Evolutionary conservation across 2,113 vertebrate genomes (phyloP).

Genomic region (Callipepla californica): DNA sequence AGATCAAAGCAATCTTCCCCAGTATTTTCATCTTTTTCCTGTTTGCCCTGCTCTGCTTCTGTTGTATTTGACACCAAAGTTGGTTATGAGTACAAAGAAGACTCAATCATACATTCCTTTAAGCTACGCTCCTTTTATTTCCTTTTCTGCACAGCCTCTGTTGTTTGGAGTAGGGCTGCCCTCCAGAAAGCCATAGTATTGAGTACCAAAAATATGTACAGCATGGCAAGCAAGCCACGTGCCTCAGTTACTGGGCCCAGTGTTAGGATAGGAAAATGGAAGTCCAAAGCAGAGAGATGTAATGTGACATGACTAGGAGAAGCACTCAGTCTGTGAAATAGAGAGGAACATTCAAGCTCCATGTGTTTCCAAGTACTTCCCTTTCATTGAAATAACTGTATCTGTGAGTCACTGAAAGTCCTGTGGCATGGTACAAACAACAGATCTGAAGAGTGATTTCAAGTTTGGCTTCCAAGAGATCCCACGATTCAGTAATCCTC

Average conservation of each 20-base stretch:
- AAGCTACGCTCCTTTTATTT: not conserved
- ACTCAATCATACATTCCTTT: not conserved
- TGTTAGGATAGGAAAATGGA: not conserved
- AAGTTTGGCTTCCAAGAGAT: not conserved
- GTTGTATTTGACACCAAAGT: not conserved
- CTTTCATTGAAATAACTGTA: slow-evolving; percentile 42
- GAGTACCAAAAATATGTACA: not conserved
- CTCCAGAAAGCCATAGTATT: not conserved
- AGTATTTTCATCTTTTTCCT: not conserved
- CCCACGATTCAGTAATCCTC: not conserved
- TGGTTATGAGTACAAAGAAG: not conserved
- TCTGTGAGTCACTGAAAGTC: slow-evolving; percentile 51
- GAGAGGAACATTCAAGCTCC: not conserved
- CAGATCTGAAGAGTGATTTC: not conserved
- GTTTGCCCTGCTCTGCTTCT: not conserved
- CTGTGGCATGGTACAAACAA: not conserved
- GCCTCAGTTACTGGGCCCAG: not conserved
- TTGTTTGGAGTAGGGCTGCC: not conserved
- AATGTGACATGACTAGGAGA: not conserved
- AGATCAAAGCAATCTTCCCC: not conserved
- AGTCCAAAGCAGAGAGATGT: not conserved
- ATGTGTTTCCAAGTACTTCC: not conserved
- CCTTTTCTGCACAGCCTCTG: not conserved
- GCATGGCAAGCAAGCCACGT: not conserved
- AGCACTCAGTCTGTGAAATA: not conserved